phyloP scores from a whole-genome alignment of 2,113 vertebrate species.

The Plectropomus leopardus region DNA sequence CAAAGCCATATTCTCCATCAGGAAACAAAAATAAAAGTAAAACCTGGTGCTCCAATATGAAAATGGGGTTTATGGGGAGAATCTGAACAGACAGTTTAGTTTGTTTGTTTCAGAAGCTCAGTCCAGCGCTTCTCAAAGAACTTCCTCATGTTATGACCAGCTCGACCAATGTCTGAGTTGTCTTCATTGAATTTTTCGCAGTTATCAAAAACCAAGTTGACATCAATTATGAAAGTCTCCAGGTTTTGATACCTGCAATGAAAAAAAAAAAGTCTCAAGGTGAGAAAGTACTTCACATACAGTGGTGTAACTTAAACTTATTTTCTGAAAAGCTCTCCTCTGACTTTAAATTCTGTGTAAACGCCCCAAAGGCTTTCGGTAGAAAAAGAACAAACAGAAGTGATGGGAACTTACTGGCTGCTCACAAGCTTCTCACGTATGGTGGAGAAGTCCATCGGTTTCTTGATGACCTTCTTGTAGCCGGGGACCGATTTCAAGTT shows the following conservation, averaged over 20 bases:
- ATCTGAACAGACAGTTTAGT: conserved; percentile 86
- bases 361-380: not conserved
- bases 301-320: not conserved
- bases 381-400: conserved; percentile 16
- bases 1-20: conserved; percentile 65
- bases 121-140: conserved; percentile 99
- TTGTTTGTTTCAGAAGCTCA: conserved; percentile 96
- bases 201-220: conserved; percentile 99
- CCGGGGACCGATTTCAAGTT: conserved; percentile 98
- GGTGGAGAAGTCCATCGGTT: conserved; percentile 99
- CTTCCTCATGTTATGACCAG: conserved; percentile 98
- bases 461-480: conserved; percentile 99
- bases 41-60: conserved; percentile 75
- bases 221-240: conserved; percentile 97
- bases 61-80: conserved; percentile 85
- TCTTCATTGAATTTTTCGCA: conserved; percentile 99
- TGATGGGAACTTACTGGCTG: conserved; percentile 93
- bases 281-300: not conserved
- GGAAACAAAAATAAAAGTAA: conserved; percentile 55
- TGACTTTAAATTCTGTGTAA: conserved; percentile 25
- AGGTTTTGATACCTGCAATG: conserved; percentile 93
- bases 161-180: conserved; percentile 98
- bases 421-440: conserved; percentile 98
- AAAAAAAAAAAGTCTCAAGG: not conserved
- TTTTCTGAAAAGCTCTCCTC: conserved; percentile 19